Conservation (phyloP, 1,140 invertebrate genomes). For the Dendrolimus punctatus region DNA sequence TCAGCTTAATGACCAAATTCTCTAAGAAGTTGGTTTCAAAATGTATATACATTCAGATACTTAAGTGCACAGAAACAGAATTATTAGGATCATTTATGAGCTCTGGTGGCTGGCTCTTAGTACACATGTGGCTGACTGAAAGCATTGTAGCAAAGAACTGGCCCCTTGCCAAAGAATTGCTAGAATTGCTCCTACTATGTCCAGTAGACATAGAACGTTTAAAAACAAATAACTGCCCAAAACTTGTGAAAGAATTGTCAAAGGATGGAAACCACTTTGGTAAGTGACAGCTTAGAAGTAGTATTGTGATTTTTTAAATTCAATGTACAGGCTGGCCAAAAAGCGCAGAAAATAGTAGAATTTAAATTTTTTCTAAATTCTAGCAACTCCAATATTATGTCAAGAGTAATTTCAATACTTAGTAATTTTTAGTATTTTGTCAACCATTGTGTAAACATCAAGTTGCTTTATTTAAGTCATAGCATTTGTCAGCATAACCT, state of each 20-base stretch:
- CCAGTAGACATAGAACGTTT: constrained; percentile 92
- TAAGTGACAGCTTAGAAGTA: constrained; percentile 52
- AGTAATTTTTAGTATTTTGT: too few species aligned
- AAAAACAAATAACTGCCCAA: constrained; percentile 92
- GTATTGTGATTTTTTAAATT: too few species aligned
- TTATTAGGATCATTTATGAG: constrained; percentile 91
- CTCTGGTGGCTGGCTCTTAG: constrained; percentile 90
- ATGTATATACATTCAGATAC: constrained; percentile 95
- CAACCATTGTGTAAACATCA: too few species aligned
- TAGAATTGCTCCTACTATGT: constrained; percentile 86
- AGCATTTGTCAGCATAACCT: too few species aligned
- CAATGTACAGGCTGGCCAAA: too few species aligned
- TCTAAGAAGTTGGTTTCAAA: constrained; percentile 96
- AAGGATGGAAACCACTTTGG: constrained; percentile 86
- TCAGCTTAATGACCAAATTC: constrained; percentile 95
- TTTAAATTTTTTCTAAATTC: too few species aligned
- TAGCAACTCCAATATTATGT: too few species aligned
- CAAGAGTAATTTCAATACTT: too few species aligned
- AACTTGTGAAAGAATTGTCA: constrained; percentile 90
- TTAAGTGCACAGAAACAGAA: constrained; percentile 89
- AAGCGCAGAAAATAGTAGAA: too few species aligned
- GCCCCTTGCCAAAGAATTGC: constrained; percentile 87
- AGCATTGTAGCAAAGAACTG: constrained; percentile 87
- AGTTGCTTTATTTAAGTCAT: too few species aligned
- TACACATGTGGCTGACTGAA: constrained; percentile 91